A percentile compares a stretch with the other conserved stretches of the same genome.
These are phyloP conservation scores for Rhamphomyia laevipes DNA, from an alignment of 2,888 invertebrate species.

Conservation along the genomic window DNA sequence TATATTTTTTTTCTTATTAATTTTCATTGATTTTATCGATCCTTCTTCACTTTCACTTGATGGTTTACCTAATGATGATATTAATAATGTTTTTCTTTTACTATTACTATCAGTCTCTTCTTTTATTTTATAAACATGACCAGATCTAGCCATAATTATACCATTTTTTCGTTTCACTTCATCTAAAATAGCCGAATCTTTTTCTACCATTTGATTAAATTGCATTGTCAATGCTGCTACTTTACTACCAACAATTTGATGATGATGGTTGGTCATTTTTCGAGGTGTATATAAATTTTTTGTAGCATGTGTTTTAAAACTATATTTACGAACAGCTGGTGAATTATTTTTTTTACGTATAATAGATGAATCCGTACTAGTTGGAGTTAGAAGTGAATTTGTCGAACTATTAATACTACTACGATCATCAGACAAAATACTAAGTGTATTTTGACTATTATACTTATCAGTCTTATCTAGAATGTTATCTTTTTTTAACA, in stretches of 20 bases:
- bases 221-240: slow-evolving; percentile 58
- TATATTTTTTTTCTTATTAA: slow-evolving; percentile 13
- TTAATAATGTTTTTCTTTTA: slow-evolving; percentile 5
- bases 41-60: slow-evolving; percentile 8
- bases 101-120: slow-evolving; percentile 18
- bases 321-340: slow-evolving; percentile 28
- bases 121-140: slow-evolving; percentile 35
- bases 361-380: background rate
- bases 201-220: slow-evolving; percentile 51
- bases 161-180: slow-evolving; percentile 47
- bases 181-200: slow-evolving; percentile 37
- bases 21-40: slow-evolving; percentile 1
- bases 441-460: background rate
- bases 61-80: slow-evolving; percentile 9
- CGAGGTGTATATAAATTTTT: slow-evolving; percentile 27
- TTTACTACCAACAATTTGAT: slow-evolving; percentile 35
- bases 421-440: background rate
- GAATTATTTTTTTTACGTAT: slow-evolving; percentile 16
- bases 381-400: slow-evolving; percentile 11
- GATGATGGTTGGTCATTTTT: slow-evolving; percentile 18
- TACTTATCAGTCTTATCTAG: slow-evolving; percentile 11
- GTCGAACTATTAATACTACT: slow-evolving; percentile 10
- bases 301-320: slow-evolving; percentile 34
- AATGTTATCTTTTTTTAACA: slow-evolving; percentile 1
- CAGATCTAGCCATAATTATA: slow-evolving; percentile 36